These are phyloP conservation scores for Acridotheres tristis DNA, from an alignment of 2,797 vertebrate species.

Conservation along the genomic window DNA sequence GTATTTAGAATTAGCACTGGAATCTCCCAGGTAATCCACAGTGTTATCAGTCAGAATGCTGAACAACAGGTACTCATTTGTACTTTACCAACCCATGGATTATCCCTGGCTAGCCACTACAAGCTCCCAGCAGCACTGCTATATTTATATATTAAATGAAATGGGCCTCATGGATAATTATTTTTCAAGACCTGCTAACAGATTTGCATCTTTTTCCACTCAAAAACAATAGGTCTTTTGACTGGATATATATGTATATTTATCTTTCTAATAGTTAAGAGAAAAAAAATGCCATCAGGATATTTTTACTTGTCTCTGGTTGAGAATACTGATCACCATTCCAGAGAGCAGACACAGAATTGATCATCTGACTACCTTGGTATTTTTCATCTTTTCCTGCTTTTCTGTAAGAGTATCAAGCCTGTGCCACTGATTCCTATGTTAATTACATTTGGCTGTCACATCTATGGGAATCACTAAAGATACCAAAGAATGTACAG, in stretches of 20 bases:
- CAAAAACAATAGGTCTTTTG: not conserved
- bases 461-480: not conserved
- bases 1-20: not conserved
- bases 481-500: not conserved
- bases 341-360: not conserved
- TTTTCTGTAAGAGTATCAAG: not conserved
- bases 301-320: not conserved
- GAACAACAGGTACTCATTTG: not conserved
- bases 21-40: not conserved
- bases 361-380: not conserved
- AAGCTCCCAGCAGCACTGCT: not conserved
- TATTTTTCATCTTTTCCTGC: not conserved
- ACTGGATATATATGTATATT: fast-evolving
- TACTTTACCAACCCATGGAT: not conserved
- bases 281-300: not conserved
- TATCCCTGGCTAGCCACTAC: not conserved
- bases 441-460: not conserved
- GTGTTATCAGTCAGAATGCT: not conserved
- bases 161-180: not conserved
- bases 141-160: not conserved
- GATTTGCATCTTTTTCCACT: not conserved
- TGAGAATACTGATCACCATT: not conserved
- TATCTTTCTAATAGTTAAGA: not conserved
- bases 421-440: not conserved
- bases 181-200: not conserved